These are phyloP conservation scores for Camptogramma bilineatum DNA, from an alignment of 2,888 invertebrate species.

Conservation along the genomic window DNA sequence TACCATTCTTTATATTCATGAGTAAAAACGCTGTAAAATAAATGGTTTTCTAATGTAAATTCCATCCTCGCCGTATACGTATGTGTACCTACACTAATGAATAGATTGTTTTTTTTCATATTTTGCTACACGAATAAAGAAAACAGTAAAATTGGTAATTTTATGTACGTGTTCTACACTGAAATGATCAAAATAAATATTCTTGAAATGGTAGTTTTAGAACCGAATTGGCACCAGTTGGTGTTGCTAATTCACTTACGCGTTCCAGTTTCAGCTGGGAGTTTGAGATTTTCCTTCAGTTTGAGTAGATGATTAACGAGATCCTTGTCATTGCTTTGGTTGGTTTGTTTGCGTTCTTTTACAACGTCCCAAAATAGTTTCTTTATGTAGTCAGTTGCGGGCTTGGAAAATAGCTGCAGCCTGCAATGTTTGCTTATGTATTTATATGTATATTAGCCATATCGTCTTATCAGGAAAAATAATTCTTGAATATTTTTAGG, in stretches of 20 bases:
- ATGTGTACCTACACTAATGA: neutral
- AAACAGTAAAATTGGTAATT: neutral
- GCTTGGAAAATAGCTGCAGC: slow-evolving; percentile 64
- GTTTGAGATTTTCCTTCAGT: slow-evolving; percentile 65
- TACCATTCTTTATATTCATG: neutral
- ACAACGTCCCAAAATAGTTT: slow-evolving; percentile 64
- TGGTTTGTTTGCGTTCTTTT: slow-evolving; percentile 55
- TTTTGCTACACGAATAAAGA: neutral
- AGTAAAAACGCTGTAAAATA: neutral
- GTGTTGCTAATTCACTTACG: slow-evolving; percentile 50
- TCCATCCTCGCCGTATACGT: neutral
- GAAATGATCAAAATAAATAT: neutral
- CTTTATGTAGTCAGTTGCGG: slow-evolving; percentile 65
- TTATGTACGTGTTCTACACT: neutral
- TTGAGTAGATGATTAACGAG: slow-evolving; percentile 68
- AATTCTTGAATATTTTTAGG: no score
- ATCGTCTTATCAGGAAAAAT: no score
- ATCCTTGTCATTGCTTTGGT: slow-evolving; percentile 57
- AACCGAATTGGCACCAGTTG: neutral
- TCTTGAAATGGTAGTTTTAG: neutral
- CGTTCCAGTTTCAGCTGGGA: slow-evolving; percentile 57
- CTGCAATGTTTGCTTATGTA: slow-evolving; percentile 52
- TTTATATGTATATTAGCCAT: neutral
- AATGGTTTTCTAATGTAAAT: neutral
- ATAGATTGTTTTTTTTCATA: neutral